A percentile compares a stretch with the other conserved stretches of the same genome.
These are phyloP conservation scores for Armadillidium nasatum DNA, from an alignment of 1,140 invertebrate genomes.

Conservation along the genomic window DNA sequence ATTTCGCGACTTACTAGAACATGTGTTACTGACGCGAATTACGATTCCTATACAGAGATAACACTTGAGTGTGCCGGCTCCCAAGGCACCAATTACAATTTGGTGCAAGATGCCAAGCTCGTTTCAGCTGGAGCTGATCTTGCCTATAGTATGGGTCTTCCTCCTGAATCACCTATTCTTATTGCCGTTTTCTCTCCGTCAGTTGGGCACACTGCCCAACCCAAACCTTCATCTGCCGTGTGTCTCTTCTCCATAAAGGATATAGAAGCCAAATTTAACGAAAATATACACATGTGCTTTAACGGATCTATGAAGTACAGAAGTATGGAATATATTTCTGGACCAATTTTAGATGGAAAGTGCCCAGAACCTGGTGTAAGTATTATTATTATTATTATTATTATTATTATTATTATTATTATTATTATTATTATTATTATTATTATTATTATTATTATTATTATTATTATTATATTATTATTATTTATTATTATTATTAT, in stretches of 20 bases:
- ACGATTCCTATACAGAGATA: constrained; percentile 82
- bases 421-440: too few species aligned
- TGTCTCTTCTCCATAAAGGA: constrained; percentile 68
- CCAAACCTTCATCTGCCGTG: constrained; percentile 70
- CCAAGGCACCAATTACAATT: constrained; percentile 67
- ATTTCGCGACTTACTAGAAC: constrained; percentile 61
- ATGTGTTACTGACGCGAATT: constrained; percentile 89
- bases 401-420: too few species aligned
- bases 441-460: too few species aligned
- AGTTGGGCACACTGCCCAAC: constrained; percentile 72
- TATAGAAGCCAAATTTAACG: constrained; percentile 87
- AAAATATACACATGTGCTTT: constrained; percentile 96
- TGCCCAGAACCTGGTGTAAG: constrained; percentile 69
- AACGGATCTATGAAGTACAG: constrained; percentile 85
- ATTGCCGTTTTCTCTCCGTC: constrained; percentile 80
- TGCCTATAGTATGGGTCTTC: constrained; percentile 70
- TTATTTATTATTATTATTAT: too few species aligned
- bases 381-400: constrained; percentile 47
- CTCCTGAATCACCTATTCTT: constrained; percentile 68
- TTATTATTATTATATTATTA: too few species aligned
- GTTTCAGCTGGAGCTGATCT: constrained; percentile 72
- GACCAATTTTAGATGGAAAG: constrained; percentile 80
- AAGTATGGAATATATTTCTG: constrained; percentile 89
- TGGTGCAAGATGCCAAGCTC: constrained; percentile 85
- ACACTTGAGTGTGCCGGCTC: constrained; percentile 47